Evolutionary conservation across 1,140 invertebrate species (phyloP).

Genomic region (Hylaeus volcanicus): DNA sequence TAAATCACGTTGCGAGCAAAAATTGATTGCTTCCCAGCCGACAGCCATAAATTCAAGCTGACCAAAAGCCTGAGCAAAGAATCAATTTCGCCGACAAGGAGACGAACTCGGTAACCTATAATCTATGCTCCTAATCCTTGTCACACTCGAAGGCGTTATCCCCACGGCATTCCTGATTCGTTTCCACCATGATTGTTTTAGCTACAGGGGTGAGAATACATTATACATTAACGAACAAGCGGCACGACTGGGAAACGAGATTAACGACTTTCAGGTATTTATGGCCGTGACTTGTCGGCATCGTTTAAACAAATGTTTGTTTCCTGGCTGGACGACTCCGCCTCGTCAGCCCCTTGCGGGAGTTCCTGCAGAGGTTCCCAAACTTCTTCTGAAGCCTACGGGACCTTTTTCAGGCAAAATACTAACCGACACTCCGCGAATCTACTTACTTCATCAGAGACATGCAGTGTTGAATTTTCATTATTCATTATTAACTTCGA

Average conservation of each 20-base stretch:
- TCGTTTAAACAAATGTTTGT: conserved; percentile 76
- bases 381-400: too few species aligned
- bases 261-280: conserved; percentile 73
- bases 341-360: conserved; percentile 46
- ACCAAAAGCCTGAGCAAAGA: conserved; percentile 20
- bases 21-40: conserved; percentile 27
- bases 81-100: conserved; percentile 41
- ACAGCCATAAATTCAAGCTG: conserved; percentile 28
- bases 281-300: conserved; percentile 67
- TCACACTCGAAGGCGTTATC: conserved; percentile 46
- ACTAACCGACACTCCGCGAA: too few species aligned
- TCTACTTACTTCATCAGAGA: too few species aligned
- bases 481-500: too few species aligned
- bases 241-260: conserved; percentile 63
- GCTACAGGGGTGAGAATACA: conserved; percentile 73
- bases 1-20: conserved; percentile 30
- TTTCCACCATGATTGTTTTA: conserved; percentile 68
- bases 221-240: conserved; percentile 71
- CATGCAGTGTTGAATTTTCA: too few species aligned
- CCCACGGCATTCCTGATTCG: conserved; percentile 2
- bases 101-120: conserved; percentile 42
- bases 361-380: too few species aligned
- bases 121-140: conserved; percentile 44
- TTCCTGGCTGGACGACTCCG: conserved; percentile 49
- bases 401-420: too few species aligned